Evolutionary conservation across 2,888 invertebrate genomes (phyloP).

Genomic region (Sinotaia quadrata): DNA sequence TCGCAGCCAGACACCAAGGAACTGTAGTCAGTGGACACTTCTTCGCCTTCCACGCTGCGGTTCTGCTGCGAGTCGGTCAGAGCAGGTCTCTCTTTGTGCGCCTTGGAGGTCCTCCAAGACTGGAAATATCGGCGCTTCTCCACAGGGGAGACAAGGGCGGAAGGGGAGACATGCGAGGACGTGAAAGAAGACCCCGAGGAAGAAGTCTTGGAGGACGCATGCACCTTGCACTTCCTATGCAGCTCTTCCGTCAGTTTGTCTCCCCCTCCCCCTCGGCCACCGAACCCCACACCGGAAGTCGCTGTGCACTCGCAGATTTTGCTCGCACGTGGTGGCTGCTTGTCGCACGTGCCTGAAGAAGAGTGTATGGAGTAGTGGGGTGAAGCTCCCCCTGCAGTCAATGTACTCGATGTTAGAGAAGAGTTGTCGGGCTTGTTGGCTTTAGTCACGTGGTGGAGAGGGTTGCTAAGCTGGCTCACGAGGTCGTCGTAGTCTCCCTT

Average conservation of each 20-base stretch:
- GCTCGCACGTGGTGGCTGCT: not conserved
- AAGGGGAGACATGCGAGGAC: not conserved
- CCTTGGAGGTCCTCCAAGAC: slow-evolving; percentile 7
- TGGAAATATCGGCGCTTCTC: not conserved
- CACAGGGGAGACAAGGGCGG: not conserved
- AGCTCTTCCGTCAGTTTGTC: not conserved
- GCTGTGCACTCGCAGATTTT: not conserved
- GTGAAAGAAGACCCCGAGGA: not conserved
- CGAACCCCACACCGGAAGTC: not conserved
- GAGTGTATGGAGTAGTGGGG: not conserved
- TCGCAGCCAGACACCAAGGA: not conserved
- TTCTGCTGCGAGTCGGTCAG: not conserved
- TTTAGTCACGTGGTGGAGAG: slow-evolving; percentile 13
- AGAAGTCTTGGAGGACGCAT: not conserved
- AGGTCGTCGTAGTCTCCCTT: slow-evolving; percentile 44
- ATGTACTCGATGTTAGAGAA: not conserved
- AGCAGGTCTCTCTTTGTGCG: not conserved
- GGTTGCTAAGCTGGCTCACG: slow-evolving; percentile 44
- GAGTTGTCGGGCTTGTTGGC: not conserved
- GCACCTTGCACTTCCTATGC: not conserved
- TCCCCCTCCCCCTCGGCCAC: not conserved
- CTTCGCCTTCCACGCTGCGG: slow-evolving; percentile 1
- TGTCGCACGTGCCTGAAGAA: not conserved
- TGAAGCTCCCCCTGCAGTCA: not conserved
- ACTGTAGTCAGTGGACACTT: slow-evolving; percentile 8